Evolutionary conservation across 2,113 vertebrate genomes (phyloP).

Genomic region (Polypterus senegalus): DNA sequence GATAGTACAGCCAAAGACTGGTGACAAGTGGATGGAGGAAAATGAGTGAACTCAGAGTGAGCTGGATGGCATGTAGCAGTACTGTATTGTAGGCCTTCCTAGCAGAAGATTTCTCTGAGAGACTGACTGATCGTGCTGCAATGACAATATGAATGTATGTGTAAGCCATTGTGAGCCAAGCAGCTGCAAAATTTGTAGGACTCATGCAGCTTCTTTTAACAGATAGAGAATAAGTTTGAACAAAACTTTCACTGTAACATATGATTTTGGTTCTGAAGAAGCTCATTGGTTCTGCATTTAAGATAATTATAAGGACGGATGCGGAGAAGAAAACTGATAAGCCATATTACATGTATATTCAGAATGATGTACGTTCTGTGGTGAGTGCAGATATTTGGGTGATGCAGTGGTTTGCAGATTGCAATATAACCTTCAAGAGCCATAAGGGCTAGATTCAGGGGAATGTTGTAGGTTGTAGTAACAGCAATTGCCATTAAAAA

Average conservation of each 20-base stretch:
- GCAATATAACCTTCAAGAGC: constrained; percentile 39
- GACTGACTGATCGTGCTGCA: constrained; percentile 33
- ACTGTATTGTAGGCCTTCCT: background rate
- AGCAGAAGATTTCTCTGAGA: constrained; percentile 10
- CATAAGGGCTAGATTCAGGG: constrained; percentile 37
- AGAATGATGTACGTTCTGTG: constrained; percentile 27
- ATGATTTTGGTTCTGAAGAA: constrained; percentile 5
- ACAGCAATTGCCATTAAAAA: constrained; percentile 9
- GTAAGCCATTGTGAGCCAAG: constrained; percentile 12
- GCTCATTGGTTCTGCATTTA: constrained; percentile 11
- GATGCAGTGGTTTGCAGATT: constrained; percentile 36
- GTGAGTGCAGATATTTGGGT: constrained; percentile 42
- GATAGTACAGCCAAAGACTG: too few species aligned
- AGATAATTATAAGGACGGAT: constrained; percentile 23
- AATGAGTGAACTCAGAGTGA: too few species aligned
- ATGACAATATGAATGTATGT: constrained; percentile 17
- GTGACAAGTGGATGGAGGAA: too few species aligned
- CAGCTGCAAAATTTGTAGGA: constrained; percentile 5
- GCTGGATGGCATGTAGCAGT: too few species aligned
- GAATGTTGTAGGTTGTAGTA: constrained; percentile 20
- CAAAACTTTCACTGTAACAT: constrained; percentile 8
- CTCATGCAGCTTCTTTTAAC: constrained; percentile 6
- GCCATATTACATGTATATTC: constrained; percentile 45
- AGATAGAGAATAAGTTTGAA: constrained; percentile 5
- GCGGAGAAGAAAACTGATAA: constrained; percentile 33